Percentiles rank a stretch among this genome's conserved stretches.
phyloP scores from a whole-genome alignment of 1,140 invertebrate genomes.

The Ostrea denselamellosa region DNA sequence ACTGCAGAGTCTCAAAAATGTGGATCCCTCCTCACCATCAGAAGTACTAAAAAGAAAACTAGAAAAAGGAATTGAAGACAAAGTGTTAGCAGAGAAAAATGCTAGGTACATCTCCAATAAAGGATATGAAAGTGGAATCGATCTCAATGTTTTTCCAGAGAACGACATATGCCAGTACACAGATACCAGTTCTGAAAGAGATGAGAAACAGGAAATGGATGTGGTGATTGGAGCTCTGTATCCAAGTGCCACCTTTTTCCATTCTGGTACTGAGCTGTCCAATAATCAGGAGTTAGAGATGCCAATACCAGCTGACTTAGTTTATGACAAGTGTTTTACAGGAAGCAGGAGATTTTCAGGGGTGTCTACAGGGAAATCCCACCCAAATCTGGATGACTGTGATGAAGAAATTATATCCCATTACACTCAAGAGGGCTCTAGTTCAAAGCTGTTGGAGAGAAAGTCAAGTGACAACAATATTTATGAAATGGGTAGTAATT shows the following conservation, averaged over 20 bases:
- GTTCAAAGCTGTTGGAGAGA: neutral
- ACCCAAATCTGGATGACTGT: neutral
- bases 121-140: constrained; percentile 7
- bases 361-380: neutral
- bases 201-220: neutral
- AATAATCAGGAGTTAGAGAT: neutral
- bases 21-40: neutral
- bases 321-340: neutral
- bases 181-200: neutral
- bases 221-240: neutral
- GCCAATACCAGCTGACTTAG: neutral
- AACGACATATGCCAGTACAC: neutral
- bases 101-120: neutral
- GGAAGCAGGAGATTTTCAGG: neutral
- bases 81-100: neutral
- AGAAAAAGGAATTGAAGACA: neutral
- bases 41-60: constrained; percentile 9
- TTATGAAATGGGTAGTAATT: constrained; percentile 24
- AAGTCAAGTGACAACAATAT: neutral
- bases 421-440: neutral
- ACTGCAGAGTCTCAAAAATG: neutral
- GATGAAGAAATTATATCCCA: neutral
- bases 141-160: neutral
- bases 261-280: neutral
- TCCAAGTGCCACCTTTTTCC: neutral